These are phyloP conservation scores for Channa striata DNA, from an alignment of 2,797 vertebrate species.

Conservation along the genomic window DNA sequence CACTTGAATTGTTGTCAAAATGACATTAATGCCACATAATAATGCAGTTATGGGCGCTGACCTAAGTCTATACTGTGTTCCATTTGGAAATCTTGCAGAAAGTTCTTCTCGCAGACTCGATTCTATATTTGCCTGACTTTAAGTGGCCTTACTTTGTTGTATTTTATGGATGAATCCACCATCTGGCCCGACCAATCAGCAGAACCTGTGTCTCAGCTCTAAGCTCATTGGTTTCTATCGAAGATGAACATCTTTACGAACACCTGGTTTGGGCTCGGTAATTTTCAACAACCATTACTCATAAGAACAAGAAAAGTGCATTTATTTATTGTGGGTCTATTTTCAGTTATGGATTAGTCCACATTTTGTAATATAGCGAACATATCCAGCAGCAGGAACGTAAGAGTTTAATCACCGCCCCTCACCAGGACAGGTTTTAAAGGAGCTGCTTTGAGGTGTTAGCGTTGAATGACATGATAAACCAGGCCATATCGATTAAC, in stretches of 20 bases:
- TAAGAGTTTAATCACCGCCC: neutral
- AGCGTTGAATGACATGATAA: neutral
- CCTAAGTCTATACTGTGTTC: neutral
- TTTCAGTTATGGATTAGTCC: neutral
- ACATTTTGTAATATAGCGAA: neutral
- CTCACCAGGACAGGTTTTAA: neutral
- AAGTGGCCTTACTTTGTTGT: neutral
- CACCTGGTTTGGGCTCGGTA: neutral
- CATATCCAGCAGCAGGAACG: neutral
- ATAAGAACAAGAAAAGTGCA: neutral
- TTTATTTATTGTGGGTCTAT: neutral
- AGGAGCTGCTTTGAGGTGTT: neutral
- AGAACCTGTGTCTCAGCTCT: too few species aligned
- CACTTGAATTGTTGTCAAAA: neutral
- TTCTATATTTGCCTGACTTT: neutral
- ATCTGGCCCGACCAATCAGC: neutral
- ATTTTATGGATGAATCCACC: neutral
- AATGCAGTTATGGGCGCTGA: neutral
- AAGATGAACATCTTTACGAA: too few species aligned
- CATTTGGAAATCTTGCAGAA: neutral
- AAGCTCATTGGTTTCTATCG: too few species aligned
- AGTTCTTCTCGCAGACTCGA: neutral
- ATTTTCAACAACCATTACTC: neutral
- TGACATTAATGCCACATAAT: slow-evolving; percentile 1
- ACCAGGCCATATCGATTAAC: neutral